Base-by-base conservation (phyloP, 2,888 invertebrate genomes). In the Drosophila vallismaia region DNA sequence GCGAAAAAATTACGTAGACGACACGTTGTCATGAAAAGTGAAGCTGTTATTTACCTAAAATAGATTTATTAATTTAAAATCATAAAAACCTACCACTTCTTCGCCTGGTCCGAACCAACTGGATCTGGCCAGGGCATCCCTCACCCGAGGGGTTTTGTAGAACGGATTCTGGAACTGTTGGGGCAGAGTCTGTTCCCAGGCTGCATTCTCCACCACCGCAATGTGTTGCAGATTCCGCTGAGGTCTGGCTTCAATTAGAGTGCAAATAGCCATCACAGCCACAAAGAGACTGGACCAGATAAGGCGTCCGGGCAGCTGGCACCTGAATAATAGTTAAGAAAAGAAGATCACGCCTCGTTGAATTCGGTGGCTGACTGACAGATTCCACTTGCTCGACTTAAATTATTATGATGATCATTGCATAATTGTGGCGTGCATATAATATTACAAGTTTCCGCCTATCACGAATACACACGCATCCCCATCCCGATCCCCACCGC, bases 61-160 rank as follows among this genome's bases (percentile, higher is more conserved):
- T 28, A 4, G 1, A 28, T 28, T 28, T 28, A 28, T 4, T 28
- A 28, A 28, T 28, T 28, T 28, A 36, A 36, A n/a, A 36, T 1
- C 5, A 36, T 0, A 3, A 12, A 0, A 5, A 74, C 74, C 86
- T 90, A 94, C 94, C 88, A 93, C 90, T 70, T 92, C 91, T 87
- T 95, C 94, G 36, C 94, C 94, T 10, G 93, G 93, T 49, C 94
- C 94, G 66, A 94, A 92, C 90, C 94, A 92, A 76, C 94, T 94
- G 38, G 93, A 92, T 50, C 93, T 88, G 1, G 93, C 93, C 42
- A 94, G 82, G 0, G 93, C 91, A 53, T 93, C 92, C 38, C 92
- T 91, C 7, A 94, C 92, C 55, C 93, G 91, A 0, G 94, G 93
- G 66, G 94, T 93, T 75, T 93, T 93, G 54, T 94, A 92, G 28